Evolutionary conservation across 2,888 invertebrate genomes (phyloP), one percentile per base, ranked within the genome.

Genomic region (Pollenia amentaria): DNA sequence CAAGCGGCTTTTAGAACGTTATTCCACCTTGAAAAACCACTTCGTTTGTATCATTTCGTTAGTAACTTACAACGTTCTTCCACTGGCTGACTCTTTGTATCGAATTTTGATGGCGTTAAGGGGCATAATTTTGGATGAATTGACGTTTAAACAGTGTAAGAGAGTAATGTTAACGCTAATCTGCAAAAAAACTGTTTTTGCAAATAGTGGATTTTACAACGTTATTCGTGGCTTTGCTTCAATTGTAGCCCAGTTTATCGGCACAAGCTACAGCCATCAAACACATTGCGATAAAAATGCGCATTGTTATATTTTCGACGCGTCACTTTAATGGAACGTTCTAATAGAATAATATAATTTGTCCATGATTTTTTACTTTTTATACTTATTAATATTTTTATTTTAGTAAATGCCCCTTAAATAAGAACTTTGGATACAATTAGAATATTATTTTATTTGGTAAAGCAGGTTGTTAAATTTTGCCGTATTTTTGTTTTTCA

Each of bases 191-290:
- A n/a, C n/a, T n/a, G n/a, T n/a, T n/a, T n/a, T n/a, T n/a, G n/a
- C n/a, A n/a, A n/a, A n/a, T n/a, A n/a, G n/a, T n/a, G n/a, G n/a
- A n/a, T n/a, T n/a, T n/a, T n/a, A n/a, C n/a, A n/a, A n/a, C n/a
- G n/a, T n/a, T n/a, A n/a, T n/a, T n/a, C n/a, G n/a, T n/a, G n/a
- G n/a, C n/a, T n/a, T n/a, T n/a, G n/a, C n/a, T n/a, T n/a, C n/a
- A n/a, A n/a, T n/a, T n/a, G 88, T 91, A 91, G 75, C 90, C 91
- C 67, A 90, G 86, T 40, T 91, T 90, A 67, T 91, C 89, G 51
- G 91, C 91, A 21, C 70, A 88, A 83, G 88, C 89, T 64, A 89
- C 69, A 67, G 88, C 89, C 12, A 89, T 80, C 2, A 91, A 51
- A 67, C 89, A 89, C 38, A 89, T 72, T 14, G 87, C 82, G 14